These are phyloP conservation scores for Charina bottae DNA, from an alignment of 2,113 vertebrate species.

Conservation along the genomic window DNA sequence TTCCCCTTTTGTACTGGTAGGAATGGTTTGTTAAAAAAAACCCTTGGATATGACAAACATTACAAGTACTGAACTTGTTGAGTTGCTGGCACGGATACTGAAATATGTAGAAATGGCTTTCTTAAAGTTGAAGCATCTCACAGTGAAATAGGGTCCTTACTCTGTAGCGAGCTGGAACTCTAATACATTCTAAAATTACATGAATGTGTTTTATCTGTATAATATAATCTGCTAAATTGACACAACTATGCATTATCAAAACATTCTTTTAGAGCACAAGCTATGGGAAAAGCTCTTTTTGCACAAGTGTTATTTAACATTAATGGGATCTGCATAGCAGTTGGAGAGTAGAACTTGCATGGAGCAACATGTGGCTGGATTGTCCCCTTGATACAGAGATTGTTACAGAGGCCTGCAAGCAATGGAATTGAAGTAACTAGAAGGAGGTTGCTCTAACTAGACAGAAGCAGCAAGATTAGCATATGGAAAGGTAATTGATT, in stretches of 20 bases:
- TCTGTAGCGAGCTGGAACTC: not conserved
- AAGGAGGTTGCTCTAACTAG: not conserved
- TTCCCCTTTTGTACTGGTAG: not conserved
- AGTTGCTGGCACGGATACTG: not conserved
- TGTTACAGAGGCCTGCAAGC: not conserved
- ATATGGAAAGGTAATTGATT: not conserved
- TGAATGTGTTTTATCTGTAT: conserved; percentile 5
- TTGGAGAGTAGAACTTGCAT: not conserved
- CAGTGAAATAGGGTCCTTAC: not conserved
- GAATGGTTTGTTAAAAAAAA: not conserved
- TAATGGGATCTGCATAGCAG: not conserved
- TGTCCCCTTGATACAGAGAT: not conserved
- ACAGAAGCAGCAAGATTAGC: not conserved
- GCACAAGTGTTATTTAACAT: not conserved
- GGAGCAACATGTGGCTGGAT: not conserved
- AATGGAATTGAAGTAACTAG: not conserved
- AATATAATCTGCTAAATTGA: not conserved
- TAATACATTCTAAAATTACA: conserved; percentile 12
- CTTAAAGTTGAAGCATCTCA: not conserved
- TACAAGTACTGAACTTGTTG: not conserved
- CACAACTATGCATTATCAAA: conserved; percentile 17
- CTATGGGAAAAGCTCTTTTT: not conserved
- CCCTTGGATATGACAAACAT: not conserved
- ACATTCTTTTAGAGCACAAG: not conserved
- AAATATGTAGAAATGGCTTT: not conserved